Evolutionary conservation across 2,113 vertebrate species (phyloP).

Genomic region (Muscicapa adusta): DNA sequence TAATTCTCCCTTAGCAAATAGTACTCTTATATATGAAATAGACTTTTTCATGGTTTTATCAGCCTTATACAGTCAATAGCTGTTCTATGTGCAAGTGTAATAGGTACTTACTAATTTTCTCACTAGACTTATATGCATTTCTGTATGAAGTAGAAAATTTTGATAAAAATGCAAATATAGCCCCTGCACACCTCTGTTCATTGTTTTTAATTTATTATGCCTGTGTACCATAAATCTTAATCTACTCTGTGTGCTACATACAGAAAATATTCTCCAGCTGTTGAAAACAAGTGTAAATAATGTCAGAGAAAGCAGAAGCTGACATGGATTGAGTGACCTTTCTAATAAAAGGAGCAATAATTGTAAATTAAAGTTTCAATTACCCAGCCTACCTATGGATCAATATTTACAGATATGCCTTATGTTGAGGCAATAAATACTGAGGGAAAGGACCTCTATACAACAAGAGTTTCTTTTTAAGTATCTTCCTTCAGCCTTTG

Average conservation of each 20-base stretch:
- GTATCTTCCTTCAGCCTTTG: not conserved
- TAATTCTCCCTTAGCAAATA: not conserved
- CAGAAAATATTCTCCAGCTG: not conserved
- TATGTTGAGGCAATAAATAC: not conserved
- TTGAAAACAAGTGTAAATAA: constrained; percentile 1
- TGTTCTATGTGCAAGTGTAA: not conserved
- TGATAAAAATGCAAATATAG: not conserved
- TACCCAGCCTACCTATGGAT: constrained; percentile 1
- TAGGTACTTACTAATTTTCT: not conserved
- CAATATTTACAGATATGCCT: not conserved
- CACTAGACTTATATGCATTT: not conserved
- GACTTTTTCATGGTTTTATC: not conserved
- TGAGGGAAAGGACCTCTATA: not conserved
- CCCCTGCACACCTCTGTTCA: not conserved
- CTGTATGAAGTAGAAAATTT: not conserved
- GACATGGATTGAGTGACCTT: constrained; percentile 23
- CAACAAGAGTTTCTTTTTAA: not conserved
- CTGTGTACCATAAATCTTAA: not conserved
- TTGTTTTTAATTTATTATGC: not conserved
- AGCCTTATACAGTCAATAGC: not conserved
- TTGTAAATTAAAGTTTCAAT: constrained; percentile 33
- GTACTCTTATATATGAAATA: not conserved
- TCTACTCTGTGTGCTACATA: not conserved
- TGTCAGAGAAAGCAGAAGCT: not conserved
- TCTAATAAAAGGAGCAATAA: constrained; percentile 16